These are phyloP conservation scores for Adela reaumurella DNA, from an alignment of 2,888 invertebrate genomes.

Conservation along the genomic window DNA sequence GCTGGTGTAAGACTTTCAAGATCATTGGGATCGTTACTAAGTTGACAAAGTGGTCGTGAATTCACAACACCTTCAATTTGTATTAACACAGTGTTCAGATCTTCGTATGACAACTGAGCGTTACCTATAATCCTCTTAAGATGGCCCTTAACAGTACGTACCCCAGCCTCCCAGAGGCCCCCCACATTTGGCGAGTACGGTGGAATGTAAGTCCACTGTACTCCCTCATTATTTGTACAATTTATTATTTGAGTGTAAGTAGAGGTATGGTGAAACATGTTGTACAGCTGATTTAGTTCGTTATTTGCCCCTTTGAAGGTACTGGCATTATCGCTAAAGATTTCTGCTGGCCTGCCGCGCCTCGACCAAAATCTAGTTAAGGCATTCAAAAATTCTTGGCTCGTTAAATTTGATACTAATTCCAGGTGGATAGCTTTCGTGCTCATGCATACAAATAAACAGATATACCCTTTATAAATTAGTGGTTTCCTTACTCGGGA, in stretches of 20 bases:
- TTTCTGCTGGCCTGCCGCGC: background rate
- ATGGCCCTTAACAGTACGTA: background rate
- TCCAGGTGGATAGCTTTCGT: constrained; percentile 1
- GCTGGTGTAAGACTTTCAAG: background rate
- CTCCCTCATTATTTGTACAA: background rate
- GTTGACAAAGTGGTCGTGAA: background rate
- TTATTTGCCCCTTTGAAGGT: background rate
- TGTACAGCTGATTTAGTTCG: background rate
- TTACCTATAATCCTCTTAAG: background rate
- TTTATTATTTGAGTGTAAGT: background rate
- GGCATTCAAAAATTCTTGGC: background rate
- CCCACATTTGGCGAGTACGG: background rate
- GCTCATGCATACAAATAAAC: background rate
- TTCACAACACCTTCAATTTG: constrained; percentile 4
- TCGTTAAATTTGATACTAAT: no score
- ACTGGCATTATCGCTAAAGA: background rate
- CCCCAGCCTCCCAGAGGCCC: background rate
- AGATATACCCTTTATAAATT: background rate
- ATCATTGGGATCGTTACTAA: background rate
- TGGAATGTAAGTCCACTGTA: background rate
- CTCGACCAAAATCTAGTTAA: background rate
- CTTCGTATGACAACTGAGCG: background rate
- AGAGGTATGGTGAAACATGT: background rate
- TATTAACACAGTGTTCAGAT: background rate
- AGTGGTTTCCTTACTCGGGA: background rate